Base-by-base conservation (phyloP, 2,113 vertebrate species). In the Nycticebus coucang region DNA sequence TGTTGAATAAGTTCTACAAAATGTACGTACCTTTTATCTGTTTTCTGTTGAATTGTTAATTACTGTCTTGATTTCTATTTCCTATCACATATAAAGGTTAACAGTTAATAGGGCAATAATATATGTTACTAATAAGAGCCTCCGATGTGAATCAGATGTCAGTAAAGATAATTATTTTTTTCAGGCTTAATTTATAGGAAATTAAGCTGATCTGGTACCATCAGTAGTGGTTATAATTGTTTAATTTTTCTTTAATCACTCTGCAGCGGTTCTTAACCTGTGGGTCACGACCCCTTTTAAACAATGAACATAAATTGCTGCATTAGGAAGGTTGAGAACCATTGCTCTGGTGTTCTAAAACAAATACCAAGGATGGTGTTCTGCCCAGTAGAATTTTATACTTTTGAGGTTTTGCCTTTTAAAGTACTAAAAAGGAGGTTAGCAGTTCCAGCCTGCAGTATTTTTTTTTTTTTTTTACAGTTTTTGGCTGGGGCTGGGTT, bases 21-120 rank as follows among this genome's bases (percentile, higher is more conserved):
- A 26, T 89, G 18, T 87, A 4, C 82, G 50, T 94, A 26, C 77
- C 3, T 89, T 71, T 41, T 69, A 85, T 50, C 7, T 53, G 45
- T 78, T 93, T 95, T 74, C 64, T 93, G 19, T 72, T 69, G 41
- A 87, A 80, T 91, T 78, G 75, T 60, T 94, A 59, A 78, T 75
- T 45, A 37, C 88, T 92, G 15, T 74, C 64, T 94, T 93, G 19
- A 74, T 93, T 89, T 88, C 18, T 91, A n/a, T 89, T 19, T 82
- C 22, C 6, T 78, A 6, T 53, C 94, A 64, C 45, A 4, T 72
- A 11, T 77, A 30, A 95, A 90, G 28, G 35, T 87, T 94, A 91
- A 89, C 35, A 75, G 37, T 81, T 93, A 80, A 89, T 60, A 41
- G 53, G 17, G 12, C n/a, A 87, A 7, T 59, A 79, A 50, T 95